A percentile compares a stretch with the other conserved stretches of the same genome.
These are phyloP conservation scores for Chrysotoxum bicinctum DNA, from an alignment of 2,888 invertebrate species.

Conservation along the genomic window DNA sequence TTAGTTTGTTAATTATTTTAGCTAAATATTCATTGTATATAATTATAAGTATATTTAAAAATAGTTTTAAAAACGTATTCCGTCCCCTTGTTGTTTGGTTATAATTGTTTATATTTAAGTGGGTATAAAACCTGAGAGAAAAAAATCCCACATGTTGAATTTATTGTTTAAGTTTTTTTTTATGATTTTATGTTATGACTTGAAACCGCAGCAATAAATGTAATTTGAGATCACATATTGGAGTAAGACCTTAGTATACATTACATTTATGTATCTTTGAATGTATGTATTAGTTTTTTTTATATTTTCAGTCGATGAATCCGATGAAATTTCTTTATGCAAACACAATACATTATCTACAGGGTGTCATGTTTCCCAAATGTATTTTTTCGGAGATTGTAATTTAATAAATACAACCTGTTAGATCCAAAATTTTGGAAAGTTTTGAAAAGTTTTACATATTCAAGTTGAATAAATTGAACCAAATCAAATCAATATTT, in stretches of 20 bases:
- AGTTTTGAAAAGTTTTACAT: no score
- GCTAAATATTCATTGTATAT: constrained; percentile 55
- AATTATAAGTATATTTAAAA: constrained; percentile 19
- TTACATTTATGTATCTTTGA: constrained; percentile 24
- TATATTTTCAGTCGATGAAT: constrained; percentile 58
- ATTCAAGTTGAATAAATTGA: no score
- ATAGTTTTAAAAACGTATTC: constrained; percentile 60
- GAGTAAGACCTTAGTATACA: constrained; percentile 57
- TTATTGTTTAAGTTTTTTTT: not conserved
- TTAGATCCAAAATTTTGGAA: no score
- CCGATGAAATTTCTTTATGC: constrained; percentile 28
- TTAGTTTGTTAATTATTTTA: constrained; percentile 1
- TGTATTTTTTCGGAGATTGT: not conserved
- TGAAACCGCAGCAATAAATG: constrained; percentile 68
- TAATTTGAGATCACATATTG: constrained; percentile 70
- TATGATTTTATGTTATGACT: constrained; percentile 35
- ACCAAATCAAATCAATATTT: no score
- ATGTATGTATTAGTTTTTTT: constrained; percentile 23
- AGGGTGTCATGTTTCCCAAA: not conserved
- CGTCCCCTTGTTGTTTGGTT: constrained; percentile 51
- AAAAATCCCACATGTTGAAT: constrained; percentile 46
- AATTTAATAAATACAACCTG: not conserved
- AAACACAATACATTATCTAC: constrained; percentile 3
- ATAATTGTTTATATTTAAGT: constrained; percentile 33
- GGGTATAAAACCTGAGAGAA: constrained; percentile 58